phyloP scores from a whole-genome alignment of 1,140 invertebrate genomes.

The Trypoxylus dichotomus region DNA sequence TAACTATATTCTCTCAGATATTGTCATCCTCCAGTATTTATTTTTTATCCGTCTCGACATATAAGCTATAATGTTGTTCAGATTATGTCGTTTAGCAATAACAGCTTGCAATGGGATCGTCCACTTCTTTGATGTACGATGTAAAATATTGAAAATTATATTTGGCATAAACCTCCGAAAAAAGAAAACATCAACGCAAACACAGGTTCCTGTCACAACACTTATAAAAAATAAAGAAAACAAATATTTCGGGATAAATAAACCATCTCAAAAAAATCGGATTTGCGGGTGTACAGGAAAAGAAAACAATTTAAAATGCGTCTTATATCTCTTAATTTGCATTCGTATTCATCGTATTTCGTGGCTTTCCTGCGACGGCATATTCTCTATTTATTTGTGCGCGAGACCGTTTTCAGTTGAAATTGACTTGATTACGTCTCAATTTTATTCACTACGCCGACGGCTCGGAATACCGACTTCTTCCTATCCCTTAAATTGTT shows the following conservation, averaged over 20 bases:
- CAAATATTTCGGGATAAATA: background rate
- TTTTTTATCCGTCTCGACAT: too few species aligned
- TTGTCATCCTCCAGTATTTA: too few species aligned
- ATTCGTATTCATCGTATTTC: conserved; percentile 8
- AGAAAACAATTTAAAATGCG: conserved; percentile 19
- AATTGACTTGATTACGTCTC: conserved; percentile 18
- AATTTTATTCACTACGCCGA: conserved; percentile 13
- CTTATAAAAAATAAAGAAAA: background rate
- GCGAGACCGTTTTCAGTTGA: background rate
- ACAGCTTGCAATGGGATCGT: too few species aligned
- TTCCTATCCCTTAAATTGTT: background rate
- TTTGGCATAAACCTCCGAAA: background rate
- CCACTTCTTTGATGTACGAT: too few species aligned
- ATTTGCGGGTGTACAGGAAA: background rate
- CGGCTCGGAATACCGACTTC: background rate
- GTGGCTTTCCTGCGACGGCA: background rate
- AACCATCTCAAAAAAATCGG: background rate
- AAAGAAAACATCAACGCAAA: background rate
- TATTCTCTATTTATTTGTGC: conserved; percentile 9
- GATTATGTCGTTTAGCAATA: too few species aligned
- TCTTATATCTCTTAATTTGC: conserved; percentile 3
- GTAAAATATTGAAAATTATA: too few species aligned
- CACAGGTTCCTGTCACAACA: background rate
- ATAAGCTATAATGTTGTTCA: too few species aligned
- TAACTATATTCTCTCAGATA: too few species aligned